Base-by-base conservation (phyloP, 92 coral and sea anemone species). In the Zoanthus sociatus region DNA sequence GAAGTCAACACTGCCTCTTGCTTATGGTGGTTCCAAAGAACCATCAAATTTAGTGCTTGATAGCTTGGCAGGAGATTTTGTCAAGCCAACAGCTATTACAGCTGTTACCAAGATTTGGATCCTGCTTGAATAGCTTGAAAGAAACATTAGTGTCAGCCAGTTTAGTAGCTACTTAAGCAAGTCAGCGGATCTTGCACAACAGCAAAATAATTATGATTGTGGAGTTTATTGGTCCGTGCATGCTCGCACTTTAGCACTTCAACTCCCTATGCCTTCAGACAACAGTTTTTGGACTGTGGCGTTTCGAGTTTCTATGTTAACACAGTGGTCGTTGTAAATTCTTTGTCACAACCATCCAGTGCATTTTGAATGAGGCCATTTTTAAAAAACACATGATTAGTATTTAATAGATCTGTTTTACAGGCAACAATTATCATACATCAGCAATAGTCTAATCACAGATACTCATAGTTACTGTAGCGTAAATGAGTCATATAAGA, bases 11-110 rank as follows among this genome's bases (percentile, higher is more conserved):
- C 74, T 85, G 92, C 89, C 86, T 56, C 33, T 89, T 90, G 21
- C 58, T 90, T 15, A 87, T 31, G 21, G 79, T 71, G 2, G 14
- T 77, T 20, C 90, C 92, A 14, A 77, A 85, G 60, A 30, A 84
- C 50, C 18, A 71, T 18, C 60, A 67, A 53, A 78, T 90, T 16
- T 86, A 12, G 90, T 86, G 13, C 56, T 90, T 21, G 92, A 90
- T 60, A 90, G 91, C 78, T 16, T 30, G 60, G 89, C 84, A 16
- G 78, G 64, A 20, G 68, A n/a, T 14, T 60, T 17, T 44, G 68
- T 86, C 50, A 86, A 90, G 89, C 90, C 92, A 33, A n/a, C 87
- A 14, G 90, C 87, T 20, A 47, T 71, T 26, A n/a, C 87, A 14
- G 90, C 87, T 20, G 61, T 71, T 26, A 9, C 9, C 16, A 88